Base-by-base conservation (phyloP, 2,888 invertebrate species). In the Diaperis boleti region DNA sequence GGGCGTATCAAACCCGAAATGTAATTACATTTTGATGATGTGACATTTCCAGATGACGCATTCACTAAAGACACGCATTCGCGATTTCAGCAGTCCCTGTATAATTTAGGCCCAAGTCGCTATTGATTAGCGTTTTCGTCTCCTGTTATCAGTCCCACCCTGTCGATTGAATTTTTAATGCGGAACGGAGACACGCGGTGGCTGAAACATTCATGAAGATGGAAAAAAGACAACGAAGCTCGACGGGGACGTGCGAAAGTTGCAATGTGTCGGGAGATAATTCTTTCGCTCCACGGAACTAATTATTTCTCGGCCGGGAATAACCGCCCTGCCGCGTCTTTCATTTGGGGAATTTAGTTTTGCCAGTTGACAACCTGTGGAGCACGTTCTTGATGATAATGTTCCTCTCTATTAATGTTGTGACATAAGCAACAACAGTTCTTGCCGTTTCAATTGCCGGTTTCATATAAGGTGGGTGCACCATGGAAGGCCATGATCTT, bases 21-120 rank as follows among this genome's bases (percentile, higher is more conserved):
- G 57, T 57, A 57, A 57, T 57, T 57, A 57, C 45, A 17, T 57
- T 45, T 57, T 57, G 57, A 57, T 47, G 57, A 57, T 45, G 57
- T 57, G 57, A 57, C 57, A 57, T 57, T 57, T 47, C 45, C 57
- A 57, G 57, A 57, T 57, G 57, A 57, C 56, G 56, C 45, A 35
- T 22, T 44, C 44, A 17, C 41, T 55, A 29, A 37, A 42, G 42
- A 44, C 31, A 55, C 44, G 55, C 39, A 37, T 50, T 26, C 3
- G 6, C 6, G n/a, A 26, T 26, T 26, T n/a, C 26, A 3, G 3
- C 26, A n/a, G 11, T 33, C 10, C n/a, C 4, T 33, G 8, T 3
- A 41, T 41, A 18, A 41, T 41, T 41, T 41, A 7, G n/a, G 18
- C 44, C 11, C 22, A 22, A 44, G 8, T 20, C 22, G 47, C 17